Evolutionary conservation across 1,140 invertebrate species (phyloP).

Genomic region (Philotrypesis tridentata): DNA sequence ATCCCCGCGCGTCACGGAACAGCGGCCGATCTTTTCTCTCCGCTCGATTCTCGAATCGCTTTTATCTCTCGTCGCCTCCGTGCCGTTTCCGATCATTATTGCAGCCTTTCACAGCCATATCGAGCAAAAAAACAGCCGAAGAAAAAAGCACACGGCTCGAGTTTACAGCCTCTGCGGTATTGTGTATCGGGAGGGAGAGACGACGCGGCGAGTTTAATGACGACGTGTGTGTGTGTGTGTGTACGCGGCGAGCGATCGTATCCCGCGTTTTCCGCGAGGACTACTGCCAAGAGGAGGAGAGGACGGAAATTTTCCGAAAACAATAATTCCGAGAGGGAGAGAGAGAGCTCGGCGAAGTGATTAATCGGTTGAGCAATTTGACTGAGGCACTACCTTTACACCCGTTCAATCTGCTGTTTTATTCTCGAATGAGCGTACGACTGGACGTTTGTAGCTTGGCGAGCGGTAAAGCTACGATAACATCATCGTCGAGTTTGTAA

Average conservation of each 20-base stretch:
- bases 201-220: background rate
- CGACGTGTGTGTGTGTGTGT: background rate
- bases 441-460: conserved; percentile 27
- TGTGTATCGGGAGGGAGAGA: too few species aligned
- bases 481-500: conserved; percentile 65
- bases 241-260: too few species aligned
- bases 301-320: conserved; percentile 35
- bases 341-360: conserved; percentile 19
- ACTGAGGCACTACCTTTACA: conserved; percentile 34
- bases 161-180: too few species aligned
- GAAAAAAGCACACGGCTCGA: background rate
- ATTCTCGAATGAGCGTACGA: conserved; percentile 19
- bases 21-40: conserved; percentile 37
- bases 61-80: background rate
- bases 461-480: conserved; percentile 56
- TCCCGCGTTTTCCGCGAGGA: background rate
- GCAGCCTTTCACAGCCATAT: background rate
- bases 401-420: conserved; percentile 42
- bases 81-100: background rate
- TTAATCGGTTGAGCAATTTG: conserved; percentile 43
- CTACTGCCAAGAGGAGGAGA: background rate
- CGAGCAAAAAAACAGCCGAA: background rate
- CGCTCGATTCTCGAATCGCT: conserved; percentile 4
- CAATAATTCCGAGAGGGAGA: conserved; percentile 1
- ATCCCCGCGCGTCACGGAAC: conserved; percentile 50